Evolutionary conservation across 2,113 vertebrate genomes (phyloP).

Genomic region (Varanus salvator): DNA sequence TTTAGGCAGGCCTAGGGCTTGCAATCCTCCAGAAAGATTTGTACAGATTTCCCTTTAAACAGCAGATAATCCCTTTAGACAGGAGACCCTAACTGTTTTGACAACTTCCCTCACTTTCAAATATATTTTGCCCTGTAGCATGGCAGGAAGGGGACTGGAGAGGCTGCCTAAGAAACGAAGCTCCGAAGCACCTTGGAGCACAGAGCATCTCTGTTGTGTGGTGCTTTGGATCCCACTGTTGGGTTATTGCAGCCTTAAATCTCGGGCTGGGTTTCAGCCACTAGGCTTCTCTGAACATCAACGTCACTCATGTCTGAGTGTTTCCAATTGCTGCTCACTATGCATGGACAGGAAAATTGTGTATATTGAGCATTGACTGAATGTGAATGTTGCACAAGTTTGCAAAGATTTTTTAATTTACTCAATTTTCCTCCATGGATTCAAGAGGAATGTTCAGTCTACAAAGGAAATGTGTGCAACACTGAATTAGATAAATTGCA

Average conservation of each 20-base stretch:
- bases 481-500: too few species aligned
- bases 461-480: too few species aligned
- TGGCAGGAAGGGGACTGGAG: neutral
- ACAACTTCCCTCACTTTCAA: neutral
- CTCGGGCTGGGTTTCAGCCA: too few species aligned
- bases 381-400: too few species aligned
- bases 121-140: neutral
- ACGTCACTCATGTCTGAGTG: too few species aligned
- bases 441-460: too few species aligned
- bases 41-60: neutral
- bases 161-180: neutral
- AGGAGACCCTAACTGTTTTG: neutral
- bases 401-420: too few species aligned
- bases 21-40: neutral
- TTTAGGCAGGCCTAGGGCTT: neutral
- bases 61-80: neutral
- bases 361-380: too few species aligned
- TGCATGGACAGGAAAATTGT: too few species aligned
- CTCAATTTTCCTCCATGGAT: too few species aligned
- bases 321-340: too few species aligned
- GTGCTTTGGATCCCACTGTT: neutral
- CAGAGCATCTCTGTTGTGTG: neutral
- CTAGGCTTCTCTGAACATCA: too few species aligned
- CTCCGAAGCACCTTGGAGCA: neutral
- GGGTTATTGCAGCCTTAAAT: neutral